Evolutionary conservation across 2,888 invertebrate species (phyloP).

Genomic region (Portevinia maculata): DNA sequence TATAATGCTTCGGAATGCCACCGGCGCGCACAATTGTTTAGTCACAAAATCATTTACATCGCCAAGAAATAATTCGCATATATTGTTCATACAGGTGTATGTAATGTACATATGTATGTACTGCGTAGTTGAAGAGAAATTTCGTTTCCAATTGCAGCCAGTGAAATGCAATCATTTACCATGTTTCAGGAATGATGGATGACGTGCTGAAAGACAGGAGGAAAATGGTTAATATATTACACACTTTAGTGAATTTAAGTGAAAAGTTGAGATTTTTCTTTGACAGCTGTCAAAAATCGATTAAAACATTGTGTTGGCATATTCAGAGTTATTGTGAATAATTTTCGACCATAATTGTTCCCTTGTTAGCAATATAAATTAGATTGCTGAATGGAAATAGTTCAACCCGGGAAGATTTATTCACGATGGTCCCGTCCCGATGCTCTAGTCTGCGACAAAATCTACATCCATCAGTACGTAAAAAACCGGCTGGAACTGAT

Average conservation of each 20-base stretch:
- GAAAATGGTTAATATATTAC: background rate
- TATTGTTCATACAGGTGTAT: background rate
- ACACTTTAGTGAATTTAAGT: background rate
- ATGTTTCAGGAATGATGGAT: background rate
- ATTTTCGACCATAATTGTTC: too few relatives aligned
- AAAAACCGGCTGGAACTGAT: too few relatives aligned
- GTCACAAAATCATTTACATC: conserved; percentile 28
- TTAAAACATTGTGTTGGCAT: too few relatives aligned
- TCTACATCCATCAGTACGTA: too few relatives aligned
- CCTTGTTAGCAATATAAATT: too few relatives aligned
- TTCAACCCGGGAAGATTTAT: too few relatives aligned
- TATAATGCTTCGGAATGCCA: conserved; percentile 25
- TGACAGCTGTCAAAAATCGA: too few relatives aligned
- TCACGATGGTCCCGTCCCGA: too few relatives aligned
- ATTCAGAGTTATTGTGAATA: too few relatives aligned
- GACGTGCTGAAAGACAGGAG: conserved; percentile 1
- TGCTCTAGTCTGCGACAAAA: too few relatives aligned
- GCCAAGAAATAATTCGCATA: conserved; percentile 32
- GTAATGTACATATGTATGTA: background rate
- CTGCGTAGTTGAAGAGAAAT: conserved; percentile 36
- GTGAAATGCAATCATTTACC: background rate
- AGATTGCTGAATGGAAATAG: too few relatives aligned
- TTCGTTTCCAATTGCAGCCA: background rate
- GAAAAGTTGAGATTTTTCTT: conserved; percentile 1
- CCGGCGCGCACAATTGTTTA: conserved; percentile 8